A percentile compares a stretch with the other conserved stretches of the same genome.
phyloP scores from a whole-genome alignment of 1,140 invertebrate genomes.

The Caenorhabditis tropicalis region DNA sequence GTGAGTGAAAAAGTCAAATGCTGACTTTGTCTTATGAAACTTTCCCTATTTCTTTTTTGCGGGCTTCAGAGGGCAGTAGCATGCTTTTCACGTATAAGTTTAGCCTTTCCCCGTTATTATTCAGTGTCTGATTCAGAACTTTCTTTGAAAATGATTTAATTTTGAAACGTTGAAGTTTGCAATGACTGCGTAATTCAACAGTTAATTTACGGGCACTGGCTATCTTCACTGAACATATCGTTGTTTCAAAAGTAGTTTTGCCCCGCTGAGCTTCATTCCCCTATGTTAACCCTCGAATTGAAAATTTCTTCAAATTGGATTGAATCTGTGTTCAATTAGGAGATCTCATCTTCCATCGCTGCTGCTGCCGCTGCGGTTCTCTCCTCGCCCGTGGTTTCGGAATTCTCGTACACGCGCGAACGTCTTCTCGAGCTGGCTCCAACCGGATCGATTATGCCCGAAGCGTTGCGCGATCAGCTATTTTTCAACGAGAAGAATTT shows the following conservation, averaged over 20 bases:
- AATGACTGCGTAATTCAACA: no score
- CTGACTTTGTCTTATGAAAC: neutral
- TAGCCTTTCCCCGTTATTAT: no score
- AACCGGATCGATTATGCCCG: constrained; percentile 39
- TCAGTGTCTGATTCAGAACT: no score
- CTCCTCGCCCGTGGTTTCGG: constrained; percentile 22
- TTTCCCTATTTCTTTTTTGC: no score
- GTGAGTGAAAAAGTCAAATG: no score
- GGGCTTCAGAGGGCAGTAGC: no score
- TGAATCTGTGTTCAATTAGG: constrained; percentile 16
- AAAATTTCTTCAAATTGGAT: neutral
- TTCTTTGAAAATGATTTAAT: no score
- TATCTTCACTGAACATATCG: no score
- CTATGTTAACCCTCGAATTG: neutral
- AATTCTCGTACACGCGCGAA: constrained; percentile 40
- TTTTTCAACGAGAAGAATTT: constrained; percentile 34
- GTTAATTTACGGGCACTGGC: no score
- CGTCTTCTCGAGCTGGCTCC: constrained; percentile 35
- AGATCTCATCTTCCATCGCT: constrained; percentile 7
- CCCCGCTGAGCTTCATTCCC: neutral
- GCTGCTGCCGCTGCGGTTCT: constrained; percentile 24
- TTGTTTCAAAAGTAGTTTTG: no score
- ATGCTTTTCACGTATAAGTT: no score
- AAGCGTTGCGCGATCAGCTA: constrained; percentile 24
- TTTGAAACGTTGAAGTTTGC: no score